A percentile compares a stretch with the other conserved stretches of the same genome.
Conservation (phyloP, 1,140 invertebrate genomes). For the Pomacea maculata region DNA sequence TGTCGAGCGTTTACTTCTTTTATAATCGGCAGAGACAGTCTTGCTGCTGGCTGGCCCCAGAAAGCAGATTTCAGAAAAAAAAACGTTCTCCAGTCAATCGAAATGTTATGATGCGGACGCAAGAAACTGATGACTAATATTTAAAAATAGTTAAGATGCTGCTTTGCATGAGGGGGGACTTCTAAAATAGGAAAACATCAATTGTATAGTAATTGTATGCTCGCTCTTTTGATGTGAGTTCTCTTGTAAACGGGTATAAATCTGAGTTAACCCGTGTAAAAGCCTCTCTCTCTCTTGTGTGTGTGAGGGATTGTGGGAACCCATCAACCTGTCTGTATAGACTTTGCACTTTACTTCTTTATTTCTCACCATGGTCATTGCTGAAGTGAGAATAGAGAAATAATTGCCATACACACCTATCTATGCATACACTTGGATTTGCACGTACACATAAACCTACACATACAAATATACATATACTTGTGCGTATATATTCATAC, state of each 20-base stretch:
- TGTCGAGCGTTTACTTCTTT: too few relatives aligned
- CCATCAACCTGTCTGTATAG: not conserved
- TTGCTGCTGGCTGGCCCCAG: too few relatives aligned
- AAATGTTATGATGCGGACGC: not conserved
- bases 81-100: not conserved
- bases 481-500: not conserved
- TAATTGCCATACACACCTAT: too few relatives aligned
- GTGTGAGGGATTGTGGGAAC: too few relatives aligned
- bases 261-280: not conserved
- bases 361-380: not conserved
- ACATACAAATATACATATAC: too few relatives aligned
- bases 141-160: not conserved
- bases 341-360: not conserved
- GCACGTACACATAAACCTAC: not conserved
- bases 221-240: not conserved
- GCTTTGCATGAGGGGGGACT: not conserved
- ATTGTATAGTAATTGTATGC: not conserved
- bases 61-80: not conserved
- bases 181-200: not conserved
- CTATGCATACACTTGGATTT: not conserved
- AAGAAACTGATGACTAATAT: not conserved
- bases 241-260: not conserved
- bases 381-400: too few relatives aligned
- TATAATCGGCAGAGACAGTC: too few relatives aligned
- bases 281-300: too few relatives aligned